Percentiles rank a stretch among this genome's conserved stretches.
phyloP scores from a whole-genome alignment of 2,113 vertebrate genomes.

The Cebidichthys violaceus region DNA sequence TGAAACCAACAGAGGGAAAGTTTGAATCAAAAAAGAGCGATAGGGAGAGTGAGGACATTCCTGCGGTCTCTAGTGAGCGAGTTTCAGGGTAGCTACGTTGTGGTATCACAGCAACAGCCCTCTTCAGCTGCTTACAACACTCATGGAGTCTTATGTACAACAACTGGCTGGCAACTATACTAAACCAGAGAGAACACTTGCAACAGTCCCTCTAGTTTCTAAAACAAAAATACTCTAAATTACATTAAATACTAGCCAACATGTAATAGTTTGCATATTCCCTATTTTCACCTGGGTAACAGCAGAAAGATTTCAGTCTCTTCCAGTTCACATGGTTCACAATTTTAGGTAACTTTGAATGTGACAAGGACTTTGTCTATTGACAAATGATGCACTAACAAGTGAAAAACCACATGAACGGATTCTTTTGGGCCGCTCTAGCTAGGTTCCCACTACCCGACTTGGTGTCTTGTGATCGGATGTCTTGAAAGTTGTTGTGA shows the following conservation, averaged over 20 bases:
- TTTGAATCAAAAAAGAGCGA: constrained; percentile 47
- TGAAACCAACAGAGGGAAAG: constrained; percentile 39
- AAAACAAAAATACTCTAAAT: constrained; percentile 9
- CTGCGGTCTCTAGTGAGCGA: constrained; percentile 56
- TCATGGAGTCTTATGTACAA: constrained; percentile 57
- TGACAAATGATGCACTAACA: background rate
- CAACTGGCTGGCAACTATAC: constrained; percentile 45
- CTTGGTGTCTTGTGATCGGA: background rate
- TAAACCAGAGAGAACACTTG: constrained; percentile 26
- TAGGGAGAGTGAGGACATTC: constrained; percentile 66
- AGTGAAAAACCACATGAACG: background rate
- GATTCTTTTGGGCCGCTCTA: too few relatives aligned
- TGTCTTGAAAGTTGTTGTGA: background rate
- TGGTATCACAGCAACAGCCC: constrained; percentile 73
- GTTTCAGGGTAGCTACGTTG: constrained; percentile 56
- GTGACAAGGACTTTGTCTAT: background rate
- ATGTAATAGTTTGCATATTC: background rate
- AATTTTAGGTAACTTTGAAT: background rate
- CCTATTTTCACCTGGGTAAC: background rate
- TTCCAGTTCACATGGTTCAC: background rate
- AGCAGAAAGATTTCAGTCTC: background rate
- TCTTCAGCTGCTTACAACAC: constrained; percentile 70
- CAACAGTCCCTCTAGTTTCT: constrained; percentile 16
- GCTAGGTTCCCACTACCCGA: background rate
- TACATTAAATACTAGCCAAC: background rate